Evolutionary conservation across 2,888 invertebrate species (phyloP), one percentile per base, ranked within the genome.

Genomic region (Chouioia cunea): DNA sequence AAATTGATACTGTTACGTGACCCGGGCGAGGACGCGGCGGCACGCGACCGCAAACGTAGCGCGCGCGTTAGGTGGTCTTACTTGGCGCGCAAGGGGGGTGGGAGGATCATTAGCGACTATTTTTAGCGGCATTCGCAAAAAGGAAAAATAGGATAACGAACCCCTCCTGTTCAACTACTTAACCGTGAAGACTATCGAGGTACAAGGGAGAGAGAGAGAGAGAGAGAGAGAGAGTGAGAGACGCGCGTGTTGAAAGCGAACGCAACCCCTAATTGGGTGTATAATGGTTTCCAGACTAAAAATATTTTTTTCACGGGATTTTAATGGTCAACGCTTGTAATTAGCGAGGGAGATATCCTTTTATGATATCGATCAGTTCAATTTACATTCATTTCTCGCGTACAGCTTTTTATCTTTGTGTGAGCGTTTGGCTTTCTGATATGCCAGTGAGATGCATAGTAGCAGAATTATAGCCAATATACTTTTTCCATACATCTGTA

Each of bases 1-100:
- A 79, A 79, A 75, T 74, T 76, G 77, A 80, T 80, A 78, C 79
- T 75, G 50, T 43, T 71, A 62, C 65, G 65, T 66, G 65, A 66
- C 52, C 65, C 36, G 20, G 1, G 46, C 58, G 43, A 47, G 70
- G 15, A 50, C 16, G n/a, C n/a, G 6, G 15, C 57, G 73, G 62
- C 69, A 73, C 73, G 73, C 65, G 71, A 72, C 71, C 77, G 70
- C 71, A 72, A 58, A 57, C 69, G n/a, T n/a, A 67, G 27, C 16
- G 15, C 23, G 46, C 69, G 57, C 62, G 57, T 52, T 74, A 66
- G 73, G 65, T 58, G 65, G 65, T 69, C 73, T 18, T 12, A 43
- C 27, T 1, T 36, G n/a, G n/a, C n/a, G n/a, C n/a, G n/a, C n/a
- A n/a, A n/a, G n/a, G n/a, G 46, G 48, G 20, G 43, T 52, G 50